Base-by-base conservation (phyloP, 35 echinoderm and acorn worm genomes). In the Lytechinus variegatus region DNA sequence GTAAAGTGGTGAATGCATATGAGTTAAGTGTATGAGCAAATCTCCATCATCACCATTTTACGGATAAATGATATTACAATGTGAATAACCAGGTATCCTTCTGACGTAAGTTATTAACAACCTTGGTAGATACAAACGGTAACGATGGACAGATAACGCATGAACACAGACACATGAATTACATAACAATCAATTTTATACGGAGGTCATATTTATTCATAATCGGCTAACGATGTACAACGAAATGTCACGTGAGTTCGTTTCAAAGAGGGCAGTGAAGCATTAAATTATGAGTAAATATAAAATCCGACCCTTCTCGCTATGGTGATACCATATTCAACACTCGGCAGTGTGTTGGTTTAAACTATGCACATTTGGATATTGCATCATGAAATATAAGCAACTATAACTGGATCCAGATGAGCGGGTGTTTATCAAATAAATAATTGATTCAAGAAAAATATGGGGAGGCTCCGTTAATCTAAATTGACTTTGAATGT, bases 401-500 rank as follows among this genome's bases (percentile, higher is more conserved):
- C 16, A 16, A 79, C 14, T 24, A 24, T 7, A 0, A 79, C 21
- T 79, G 19, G n/a, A 79, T 0, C 66, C 14, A 2, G 66, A n/a
- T 79, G 66, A 79, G 5, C 7, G 66, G n/a, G 66, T 79, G 66
- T 79, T 79, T n/a, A 79, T 79, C 21, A 79, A 79, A 79, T 79
- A 24, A 79, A 79, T 79, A 79, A 79, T 79, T 79, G 66, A 79
- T 79, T 79, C 19, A 79, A n/a, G 14, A n/a, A 79, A 79, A 79
- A 24, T 24, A 4, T 6, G 19, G 1, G 16, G 66, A 79, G 66
- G 66, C 66, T 16, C n/a, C 14, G n/a, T 79, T 79, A 79, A 79
- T 79, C 66, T 79, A 79, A 79, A 79, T 79, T 79, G 66, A 79
- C 66, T 79, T 79, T 79, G 66, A 79, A 79, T 79, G 66, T 79